Conservation (phyloP, 2,113 vertebrate species). For the Poicephalus meyeri region DNA sequence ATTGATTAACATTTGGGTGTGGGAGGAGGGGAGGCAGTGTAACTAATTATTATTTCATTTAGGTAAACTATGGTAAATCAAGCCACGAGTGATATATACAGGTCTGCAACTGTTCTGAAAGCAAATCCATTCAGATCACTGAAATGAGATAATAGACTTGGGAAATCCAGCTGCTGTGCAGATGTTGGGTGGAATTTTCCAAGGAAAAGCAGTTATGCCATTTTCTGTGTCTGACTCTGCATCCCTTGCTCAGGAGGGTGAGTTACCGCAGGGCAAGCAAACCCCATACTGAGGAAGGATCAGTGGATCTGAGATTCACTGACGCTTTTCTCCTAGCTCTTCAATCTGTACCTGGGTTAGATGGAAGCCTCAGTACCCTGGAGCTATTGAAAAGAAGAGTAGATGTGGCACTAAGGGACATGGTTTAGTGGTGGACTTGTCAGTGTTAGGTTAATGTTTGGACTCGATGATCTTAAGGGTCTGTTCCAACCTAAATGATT, state of each 20-base stretch:
- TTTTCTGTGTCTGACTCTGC: background rate
- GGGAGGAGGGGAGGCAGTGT: background rate
- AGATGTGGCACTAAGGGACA: background rate
- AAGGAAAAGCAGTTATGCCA: slow-evolving; percentile 15
- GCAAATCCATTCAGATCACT: slow-evolving; percentile 37
- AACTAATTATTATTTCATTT: slow-evolving; percentile 37
- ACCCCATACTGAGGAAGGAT: background rate
- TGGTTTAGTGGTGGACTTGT: background rate
- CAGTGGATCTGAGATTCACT: background rate
- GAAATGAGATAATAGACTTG: slow-evolving; percentile 43
- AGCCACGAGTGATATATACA: slow-evolving; percentile 17
- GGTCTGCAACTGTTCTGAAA: slow-evolving; percentile 11
- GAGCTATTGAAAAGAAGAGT: background rate
- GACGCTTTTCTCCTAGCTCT: background rate
- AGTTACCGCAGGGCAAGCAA: background rate
- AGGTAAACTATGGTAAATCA: slow-evolving; percentile 40
- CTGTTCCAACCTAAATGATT: background rate
- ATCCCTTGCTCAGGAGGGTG: background rate
- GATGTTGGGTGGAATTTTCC: slow-evolving; percentile 54
- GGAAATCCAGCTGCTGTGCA: slow-evolving; percentile 55
- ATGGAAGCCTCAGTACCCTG: background rate
- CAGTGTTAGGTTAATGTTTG: fast-evolving
- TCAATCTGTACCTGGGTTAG: background rate
- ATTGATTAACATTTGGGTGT: slow-evolving; percentile 13
- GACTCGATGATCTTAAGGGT: background rate